Percentiles rank a stretch among this genome's conserved stretches.
Evolutionary conservation across 1,140 invertebrate genomes (phyloP).

Genomic region (Campodea augens): DNA sequence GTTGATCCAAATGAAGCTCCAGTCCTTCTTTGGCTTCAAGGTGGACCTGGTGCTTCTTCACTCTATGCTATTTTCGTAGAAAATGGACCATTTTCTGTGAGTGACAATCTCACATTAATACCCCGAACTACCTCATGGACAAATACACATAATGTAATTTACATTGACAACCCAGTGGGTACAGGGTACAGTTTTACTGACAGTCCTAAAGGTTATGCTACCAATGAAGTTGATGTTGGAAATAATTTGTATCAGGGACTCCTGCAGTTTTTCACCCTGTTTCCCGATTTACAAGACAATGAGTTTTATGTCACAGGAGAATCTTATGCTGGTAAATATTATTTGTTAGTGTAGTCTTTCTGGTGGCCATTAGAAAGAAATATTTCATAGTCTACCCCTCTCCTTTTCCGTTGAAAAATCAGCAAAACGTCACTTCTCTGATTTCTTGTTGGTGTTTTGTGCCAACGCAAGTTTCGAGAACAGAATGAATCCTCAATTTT

Average conservation of each 20-base stretch:
- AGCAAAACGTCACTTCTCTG: neutral
- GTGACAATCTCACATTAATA: constrained; percentile 33
- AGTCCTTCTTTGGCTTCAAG: constrained; percentile 65
- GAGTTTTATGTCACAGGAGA: constrained; percentile 66
- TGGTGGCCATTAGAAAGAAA: neutral
- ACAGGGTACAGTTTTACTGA: constrained; percentile 55
- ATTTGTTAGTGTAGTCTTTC: neutral
- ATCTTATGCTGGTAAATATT: constrained; percentile 56
- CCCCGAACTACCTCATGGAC: constrained; percentile 52
- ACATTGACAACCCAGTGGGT: constrained; percentile 73
- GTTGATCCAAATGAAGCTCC: constrained; percentile 30
- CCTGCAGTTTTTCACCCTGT: constrained; percentile 50
- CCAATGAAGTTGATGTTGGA: constrained; percentile 42
- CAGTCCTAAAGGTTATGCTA: constrained; percentile 36
- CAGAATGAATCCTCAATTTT: neutral
- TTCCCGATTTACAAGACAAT: constrained; percentile 38
- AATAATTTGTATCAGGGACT: constrained; percentile 41
- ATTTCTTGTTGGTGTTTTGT: neutral
- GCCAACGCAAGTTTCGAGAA: neutral
- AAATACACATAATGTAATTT: constrained; percentile 49
- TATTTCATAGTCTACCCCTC: neutral
- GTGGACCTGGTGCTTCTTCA: constrained; percentile 53
- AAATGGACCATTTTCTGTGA: constrained; percentile 53
- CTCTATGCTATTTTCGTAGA: constrained; percentile 62
- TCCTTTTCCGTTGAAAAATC: neutral